A percentile compares a stretch with the other conserved stretches of the same genome.
Conservation (phyloP, 2,113 vertebrate genomes). For the Actinemys pallida region DNA sequence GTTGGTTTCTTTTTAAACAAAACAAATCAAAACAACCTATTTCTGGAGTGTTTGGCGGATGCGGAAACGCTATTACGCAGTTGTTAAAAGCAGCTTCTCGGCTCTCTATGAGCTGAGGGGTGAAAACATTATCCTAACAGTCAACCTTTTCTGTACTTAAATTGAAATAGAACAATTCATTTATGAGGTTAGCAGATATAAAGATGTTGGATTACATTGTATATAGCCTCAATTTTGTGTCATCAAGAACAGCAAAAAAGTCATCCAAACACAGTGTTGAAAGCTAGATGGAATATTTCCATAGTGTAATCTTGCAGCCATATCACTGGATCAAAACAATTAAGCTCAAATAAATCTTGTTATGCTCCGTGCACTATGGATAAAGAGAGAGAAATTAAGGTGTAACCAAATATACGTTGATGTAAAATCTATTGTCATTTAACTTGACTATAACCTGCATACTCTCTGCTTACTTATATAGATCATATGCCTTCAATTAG, state of each 20-base stretch:
- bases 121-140: neutral
- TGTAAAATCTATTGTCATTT: neutral
- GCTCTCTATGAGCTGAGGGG: too few relatives aligned
- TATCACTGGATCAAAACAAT: constrained; percentile 4
- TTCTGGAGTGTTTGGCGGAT: neutral
- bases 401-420: accelerated
- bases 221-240: constrained; percentile 51
- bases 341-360: neutral
- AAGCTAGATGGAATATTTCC: constrained; percentile 46
- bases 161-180: constrained; percentile 42
- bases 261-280: constrained; percentile 15
- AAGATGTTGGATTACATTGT: too few relatives aligned
- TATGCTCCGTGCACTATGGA: neutral
- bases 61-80: constrained; percentile 20
- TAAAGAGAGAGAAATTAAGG: neutral
- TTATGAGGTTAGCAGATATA: constrained; percentile 45
- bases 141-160: constrained; percentile 23
- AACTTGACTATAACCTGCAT: neutral
- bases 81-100: constrained; percentile 54
- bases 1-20: neutral
- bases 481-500: neutral
- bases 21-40: neutral
- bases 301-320: constrained; percentile 11
- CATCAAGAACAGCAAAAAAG: constrained; percentile 60
- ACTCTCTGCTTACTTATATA: neutral